These are phyloP conservation scores for Dreissena polymorpha DNA, from an alignment of 1,140 invertebrate genomes.

Conservation along the genomic window DNA sequence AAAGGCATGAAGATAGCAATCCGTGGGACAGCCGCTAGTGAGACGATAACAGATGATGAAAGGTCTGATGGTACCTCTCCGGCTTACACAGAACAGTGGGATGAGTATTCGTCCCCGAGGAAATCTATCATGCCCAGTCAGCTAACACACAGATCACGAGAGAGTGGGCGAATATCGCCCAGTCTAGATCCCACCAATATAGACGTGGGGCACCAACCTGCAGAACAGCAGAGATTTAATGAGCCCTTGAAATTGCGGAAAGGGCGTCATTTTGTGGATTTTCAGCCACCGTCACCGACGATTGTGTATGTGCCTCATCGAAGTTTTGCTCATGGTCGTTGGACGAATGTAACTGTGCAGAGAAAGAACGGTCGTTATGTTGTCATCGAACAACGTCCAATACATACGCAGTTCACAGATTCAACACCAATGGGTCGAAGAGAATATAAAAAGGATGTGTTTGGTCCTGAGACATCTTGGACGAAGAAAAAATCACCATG, in stretches of 20 bases:
- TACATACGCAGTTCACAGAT: slow-evolving; percentile 58
- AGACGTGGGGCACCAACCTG: slow-evolving; percentile 33
- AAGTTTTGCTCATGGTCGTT: slow-evolving; percentile 52
- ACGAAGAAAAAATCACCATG: slow-evolving; percentile 59
- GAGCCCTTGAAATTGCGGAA: slow-evolving; percentile 42
- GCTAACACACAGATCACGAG: slow-evolving; percentile 40
- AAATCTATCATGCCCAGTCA: slow-evolving; percentile 17
- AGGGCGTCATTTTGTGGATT: slow-evolving; percentile 51
- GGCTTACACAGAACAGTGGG: slow-evolving; percentile 36
- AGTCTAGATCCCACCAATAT: slow-evolving; percentile 21
- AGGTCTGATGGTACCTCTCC: slow-evolving; percentile 17
- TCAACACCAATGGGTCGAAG: slow-evolving; percentile 14
- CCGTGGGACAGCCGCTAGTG: background rate
- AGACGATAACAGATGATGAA: slow-evolving; percentile 24
- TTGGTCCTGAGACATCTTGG: slow-evolving; percentile 44
- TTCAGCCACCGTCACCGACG: slow-evolving; percentile 51
- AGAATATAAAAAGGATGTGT: slow-evolving; percentile 29
- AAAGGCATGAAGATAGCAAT: too few relatives aligned
- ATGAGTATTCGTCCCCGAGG: slow-evolving; percentile 44
- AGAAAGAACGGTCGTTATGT: slow-evolving; percentile 69
- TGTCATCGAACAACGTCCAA: slow-evolving; percentile 67
- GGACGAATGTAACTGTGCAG: slow-evolving; percentile 65
- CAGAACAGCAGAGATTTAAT: slow-evolving; percentile 43
- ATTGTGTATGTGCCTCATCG: slow-evolving; percentile 63
- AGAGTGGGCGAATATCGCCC: slow-evolving; percentile 51